Evolutionary conservation across 2,113 vertebrate species (phyloP).

Genomic region (Centrocercus urophasianus): DNA sequence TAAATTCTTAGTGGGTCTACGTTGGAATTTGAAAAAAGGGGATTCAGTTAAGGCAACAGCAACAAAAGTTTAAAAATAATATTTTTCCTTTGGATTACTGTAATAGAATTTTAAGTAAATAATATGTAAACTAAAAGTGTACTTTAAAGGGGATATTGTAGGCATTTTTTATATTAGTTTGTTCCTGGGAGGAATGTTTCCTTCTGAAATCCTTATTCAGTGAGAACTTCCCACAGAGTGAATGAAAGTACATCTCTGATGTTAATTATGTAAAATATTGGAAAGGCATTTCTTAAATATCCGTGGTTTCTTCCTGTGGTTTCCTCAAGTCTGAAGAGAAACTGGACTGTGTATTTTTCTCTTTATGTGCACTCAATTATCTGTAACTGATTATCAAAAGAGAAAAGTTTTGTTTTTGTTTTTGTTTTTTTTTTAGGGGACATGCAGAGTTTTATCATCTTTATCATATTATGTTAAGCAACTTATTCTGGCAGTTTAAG

Average conservation of each 20-base stretch:
- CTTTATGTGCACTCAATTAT: not conserved
- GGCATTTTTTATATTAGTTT: not conserved
- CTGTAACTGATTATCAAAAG: not conserved
- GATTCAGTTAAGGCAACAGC: rapidly evolving
- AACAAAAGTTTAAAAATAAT: not conserved
- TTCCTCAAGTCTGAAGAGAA: not conserved
- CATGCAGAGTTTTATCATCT: not conserved
- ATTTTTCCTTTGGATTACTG: not conserved
- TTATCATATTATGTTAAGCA: not conserved
- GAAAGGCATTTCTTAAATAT: not conserved
- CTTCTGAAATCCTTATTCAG: not conserved
- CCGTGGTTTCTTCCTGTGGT: not conserved
- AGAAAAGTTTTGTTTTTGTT: not conserved
- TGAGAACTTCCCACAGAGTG: not conserved
- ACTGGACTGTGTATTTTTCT: not conserved
- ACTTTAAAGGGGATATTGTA: not conserved
- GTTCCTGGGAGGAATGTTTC: not conserved
- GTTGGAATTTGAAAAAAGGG: not conserved
- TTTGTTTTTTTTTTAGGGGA: not conserved
- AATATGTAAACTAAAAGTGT: not conserved
- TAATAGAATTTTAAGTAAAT: not conserved
- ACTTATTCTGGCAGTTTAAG: not conserved
- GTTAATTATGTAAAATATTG: not conserved
- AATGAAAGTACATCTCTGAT: not conserved
- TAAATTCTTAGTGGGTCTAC: not conserved